Evolutionary conservation across 2,888 invertebrate genomes (phyloP).

Genomic region (Chydorus sphaericus): DNA sequence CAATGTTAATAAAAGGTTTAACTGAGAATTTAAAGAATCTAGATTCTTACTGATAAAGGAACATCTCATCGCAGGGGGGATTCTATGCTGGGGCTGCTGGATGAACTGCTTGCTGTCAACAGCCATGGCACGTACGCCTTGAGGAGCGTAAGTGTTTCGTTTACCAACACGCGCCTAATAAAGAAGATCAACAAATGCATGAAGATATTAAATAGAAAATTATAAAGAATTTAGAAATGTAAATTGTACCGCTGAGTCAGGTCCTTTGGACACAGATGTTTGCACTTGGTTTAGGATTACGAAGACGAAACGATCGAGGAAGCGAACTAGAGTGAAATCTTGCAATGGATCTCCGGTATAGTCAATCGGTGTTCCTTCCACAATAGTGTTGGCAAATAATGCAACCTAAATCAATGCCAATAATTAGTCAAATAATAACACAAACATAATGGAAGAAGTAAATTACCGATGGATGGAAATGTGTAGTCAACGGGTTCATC

Average conservation of each 20-base stretch:
- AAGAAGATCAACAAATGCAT: slow-evolving; percentile 1
- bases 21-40: slow-evolving; percentile 8
- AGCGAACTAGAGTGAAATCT: slow-evolving; percentile 79
- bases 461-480: slow-evolving; percentile 6
- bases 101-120: slow-evolving; percentile 58
- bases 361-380: slow-evolving; percentile 52
- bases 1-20: neutral
- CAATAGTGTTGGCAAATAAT: slow-evolving; percentile 65
- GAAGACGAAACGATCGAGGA: slow-evolving; percentile 88
- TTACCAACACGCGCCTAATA: slow-evolving; percentile 19
- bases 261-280: slow-evolving; percentile 14
- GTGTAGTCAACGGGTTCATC: slow-evolving; percentile 2
- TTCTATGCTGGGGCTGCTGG: slow-evolving; percentile 47
- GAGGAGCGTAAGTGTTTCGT: slow-evolving; percentile 39
- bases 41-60: slow-evolving; percentile 52
- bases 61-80: slow-evolving; percentile 85
- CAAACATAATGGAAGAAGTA: neutral
- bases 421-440: no score
- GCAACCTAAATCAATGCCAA: slow-evolving; percentile 39
- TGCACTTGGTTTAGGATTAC: no score
- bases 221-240: no score
- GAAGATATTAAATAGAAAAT: neutral
- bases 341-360: slow-evolving; percentile 87
- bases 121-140: slow-evolving; percentile 51
- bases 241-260: no score